These are phyloP conservation scores for Helogale parvula DNA, from an alignment of 2,113 vertebrate species.

Conservation along the genomic window DNA sequence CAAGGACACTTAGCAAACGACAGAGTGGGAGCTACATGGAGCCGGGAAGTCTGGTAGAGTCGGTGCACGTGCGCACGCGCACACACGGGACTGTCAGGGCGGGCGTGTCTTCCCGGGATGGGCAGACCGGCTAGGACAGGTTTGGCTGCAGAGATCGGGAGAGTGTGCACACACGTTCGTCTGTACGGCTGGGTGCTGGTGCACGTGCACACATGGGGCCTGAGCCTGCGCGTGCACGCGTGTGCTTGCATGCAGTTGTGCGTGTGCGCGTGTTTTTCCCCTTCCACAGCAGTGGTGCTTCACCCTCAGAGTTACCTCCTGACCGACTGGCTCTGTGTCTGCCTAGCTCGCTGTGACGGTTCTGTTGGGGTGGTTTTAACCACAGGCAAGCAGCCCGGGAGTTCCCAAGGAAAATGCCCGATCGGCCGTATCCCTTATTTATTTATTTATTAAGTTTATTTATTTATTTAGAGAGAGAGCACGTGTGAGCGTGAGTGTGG, in stretches of 20 bases:
- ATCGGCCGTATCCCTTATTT: not conserved
- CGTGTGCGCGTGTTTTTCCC: fast-evolving
- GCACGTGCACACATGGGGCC: not conserved
- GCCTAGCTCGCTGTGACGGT: not conserved
- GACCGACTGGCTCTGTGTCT: not conserved
- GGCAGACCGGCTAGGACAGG: conserved; percentile 3
- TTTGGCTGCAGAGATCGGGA: not conserved
- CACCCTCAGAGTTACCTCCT: not conserved
- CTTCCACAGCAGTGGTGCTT: not conserved
- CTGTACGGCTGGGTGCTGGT: not conserved
- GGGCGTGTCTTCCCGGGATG: not conserved
- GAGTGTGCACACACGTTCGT: too few species aligned
- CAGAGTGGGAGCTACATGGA: not conserved
- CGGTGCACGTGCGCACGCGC: fast-evolving
- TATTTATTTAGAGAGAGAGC: not conserved
- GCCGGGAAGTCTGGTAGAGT: not conserved
- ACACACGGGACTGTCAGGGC: not conserved
- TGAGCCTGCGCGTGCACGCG: not conserved
- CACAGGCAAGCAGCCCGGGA: not conserved
- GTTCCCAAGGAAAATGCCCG: not conserved
- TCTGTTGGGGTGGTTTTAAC: not conserved
- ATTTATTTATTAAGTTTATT: too few species aligned
- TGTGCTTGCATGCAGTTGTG: too few species aligned
- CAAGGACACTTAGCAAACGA: not conserved
- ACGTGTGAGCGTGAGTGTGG: too few species aligned